These are phyloP conservation scores for Phalacrocorax carbo DNA, from an alignment of 2,113 vertebrate species.

Conservation along the genomic window DNA sequence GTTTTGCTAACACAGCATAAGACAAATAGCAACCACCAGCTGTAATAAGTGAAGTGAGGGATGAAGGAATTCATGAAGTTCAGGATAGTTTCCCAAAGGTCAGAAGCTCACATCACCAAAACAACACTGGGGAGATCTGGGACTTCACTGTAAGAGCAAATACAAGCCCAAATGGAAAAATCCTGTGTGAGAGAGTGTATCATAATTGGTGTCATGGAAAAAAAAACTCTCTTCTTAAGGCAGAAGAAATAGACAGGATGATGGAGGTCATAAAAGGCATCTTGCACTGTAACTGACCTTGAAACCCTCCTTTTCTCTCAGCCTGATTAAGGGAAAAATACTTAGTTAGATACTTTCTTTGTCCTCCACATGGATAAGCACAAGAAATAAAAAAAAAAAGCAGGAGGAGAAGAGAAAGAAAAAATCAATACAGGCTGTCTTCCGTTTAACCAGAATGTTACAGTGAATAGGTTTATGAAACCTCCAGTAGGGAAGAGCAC, in stretches of 20 bases:
- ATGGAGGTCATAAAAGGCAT: conserved; percentile 60
- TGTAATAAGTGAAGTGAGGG: conserved; percentile 49
- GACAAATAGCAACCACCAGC: conserved; percentile 54
- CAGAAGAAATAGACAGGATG: conserved; percentile 45
- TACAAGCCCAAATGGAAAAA: conserved; percentile 23
- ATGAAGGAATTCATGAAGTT: conserved; percentile 56
- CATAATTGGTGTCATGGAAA: conserved; percentile 9
- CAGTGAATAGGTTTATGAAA: conserved; percentile 62
- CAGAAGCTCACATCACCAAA: conserved; percentile 38
- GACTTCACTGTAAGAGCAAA: conserved; percentile 40
- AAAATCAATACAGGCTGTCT: conserved; percentile 64
- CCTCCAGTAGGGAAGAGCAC: conserved; percentile 25
- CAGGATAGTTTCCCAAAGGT: conserved; percentile 52
- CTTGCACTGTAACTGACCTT: conserved; percentile 58
- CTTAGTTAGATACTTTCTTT: conserved; percentile 47
- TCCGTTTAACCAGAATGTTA: conserved; percentile 62
- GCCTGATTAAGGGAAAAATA: conserved; percentile 59
- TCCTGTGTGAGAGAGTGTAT: not conserved
- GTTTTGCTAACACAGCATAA: conserved; percentile 59
- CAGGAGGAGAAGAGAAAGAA: not conserved
- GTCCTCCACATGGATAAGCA: conserved; percentile 48
- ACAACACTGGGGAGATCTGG: not conserved
- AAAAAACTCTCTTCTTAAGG: conserved; percentile 13
- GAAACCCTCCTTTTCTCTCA: conserved; percentile 41
- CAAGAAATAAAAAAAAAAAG: not conserved